Base-by-base conservation (phyloP, 1,140 invertebrate species). In the Argopecten irradians region DNA sequence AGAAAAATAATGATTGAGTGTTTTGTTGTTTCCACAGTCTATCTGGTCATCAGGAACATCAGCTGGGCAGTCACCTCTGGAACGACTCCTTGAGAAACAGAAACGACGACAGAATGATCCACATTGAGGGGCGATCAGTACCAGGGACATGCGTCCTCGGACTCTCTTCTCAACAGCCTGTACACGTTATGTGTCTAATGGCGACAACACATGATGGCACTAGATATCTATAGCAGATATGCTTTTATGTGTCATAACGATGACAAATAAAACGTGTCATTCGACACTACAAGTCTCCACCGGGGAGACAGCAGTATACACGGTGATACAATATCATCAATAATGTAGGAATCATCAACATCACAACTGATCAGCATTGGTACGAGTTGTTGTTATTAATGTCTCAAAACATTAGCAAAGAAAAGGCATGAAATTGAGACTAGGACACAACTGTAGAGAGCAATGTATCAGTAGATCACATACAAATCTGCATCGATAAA, bases 41-140 rank as follows among this genome's bases (percentile, higher is more conserved):
- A 95, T 98, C 19, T 98, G 97, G 97, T 97, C 97, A 96, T 97
- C 97, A 36, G 97, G 97, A 1, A 3, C 22, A 8, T 85, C 97
- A 97, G 55, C 55, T 71, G 33, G 97, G 97, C 11, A 97, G 22
- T 97, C 97, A 22, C 97, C 97, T 0, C 95, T 98, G 35, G 97
- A 98, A 93, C 96, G 97, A 88, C 96, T 98, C 9, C 94, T 98
- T 82, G 97, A 98, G 93, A 97, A 97, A 92, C 97, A 98, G 95
- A 97, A 97, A 89, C 94, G 94, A 84, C 91, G 93, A 28, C 93
- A 94, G 87, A 93, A 89, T 34, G 94, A 95, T 83, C 94, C 94
- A 33, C 94, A 94, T 88, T 95, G 94, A 95, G 87, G 84, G 34
- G n/a, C 39, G 41, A 83, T 8, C 11, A n/a, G 1, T 5, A n/a